Evolutionary conservation across 2,888 invertebrate species (phyloP), one percentile per base, ranked within the genome.

Genomic region (Scaeva pyrastri): DNA sequence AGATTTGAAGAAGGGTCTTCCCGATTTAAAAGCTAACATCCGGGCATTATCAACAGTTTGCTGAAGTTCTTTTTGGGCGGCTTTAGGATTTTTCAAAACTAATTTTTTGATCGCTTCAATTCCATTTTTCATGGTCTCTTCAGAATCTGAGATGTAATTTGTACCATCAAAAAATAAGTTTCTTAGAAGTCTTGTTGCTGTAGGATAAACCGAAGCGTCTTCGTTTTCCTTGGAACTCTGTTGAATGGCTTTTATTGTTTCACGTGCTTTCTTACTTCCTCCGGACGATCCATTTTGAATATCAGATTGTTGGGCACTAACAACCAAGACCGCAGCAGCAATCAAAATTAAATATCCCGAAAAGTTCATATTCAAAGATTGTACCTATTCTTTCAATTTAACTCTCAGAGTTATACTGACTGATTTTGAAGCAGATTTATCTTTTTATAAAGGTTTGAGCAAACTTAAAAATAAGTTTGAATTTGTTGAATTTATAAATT

Each of bases 121-220:
- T 21, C 5, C 21, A 21, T 12, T 1, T 6, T 12, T 21, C 0
- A 50, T 50, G 6, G 2, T 50, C 1, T 21, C 5, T 21, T 5
- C 12, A 21, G 21, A 0, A 0, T 6, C 4, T 12, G 21, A 1
- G 0, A 50, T 0, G 1, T 1, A 0, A 0, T 21, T 12, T 21
- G 6, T 21, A 12, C 21, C 11, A 14, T 23, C 14, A 0, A 23
- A 2, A 21, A 2, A 12, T 21, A 5, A 11, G 0, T 21, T 0
- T 21, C 12, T 12, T 12, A 50, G 21, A 6, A 1, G 21, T 11
- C 3, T 48, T 48, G 19, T 48, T 48, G 8, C 19, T 3, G 14
- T 2, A 19, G 19, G 19, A 11, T 8, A 19, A 19, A 19, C 10
- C 10, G 3, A 8, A 11, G 10, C 19, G 3, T 10, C 48, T 48